Evolutionary conservation across 2,113 vertebrate genomes (phyloP).

Genomic region (Trogon melanurus): DNA sequence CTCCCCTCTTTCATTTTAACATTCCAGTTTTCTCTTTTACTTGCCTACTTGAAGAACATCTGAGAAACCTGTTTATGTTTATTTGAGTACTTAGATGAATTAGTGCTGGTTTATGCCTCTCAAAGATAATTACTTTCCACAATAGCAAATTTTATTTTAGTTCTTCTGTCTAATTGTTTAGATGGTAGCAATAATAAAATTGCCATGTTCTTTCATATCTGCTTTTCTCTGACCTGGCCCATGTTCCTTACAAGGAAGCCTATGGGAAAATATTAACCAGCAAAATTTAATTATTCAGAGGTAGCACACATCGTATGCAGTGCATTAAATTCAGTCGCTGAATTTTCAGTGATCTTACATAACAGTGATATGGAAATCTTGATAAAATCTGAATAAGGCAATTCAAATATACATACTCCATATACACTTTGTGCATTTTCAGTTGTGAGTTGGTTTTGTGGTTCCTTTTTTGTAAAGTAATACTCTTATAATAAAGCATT

Average conservation of each 20-base stretch:
- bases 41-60: background rate
- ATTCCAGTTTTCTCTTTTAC: background rate
- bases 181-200: background rate
- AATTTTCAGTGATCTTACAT: background rate
- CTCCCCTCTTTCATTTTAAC: background rate
- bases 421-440: background rate
- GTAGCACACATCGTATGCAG: background rate
- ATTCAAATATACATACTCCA: background rate
- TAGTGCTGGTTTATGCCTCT: background rate
- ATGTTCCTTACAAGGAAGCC: background rate
- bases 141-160: background rate
- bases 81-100: background rate
- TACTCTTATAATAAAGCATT: background rate
- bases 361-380: slow-evolving; percentile 9
- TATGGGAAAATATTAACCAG: background rate
- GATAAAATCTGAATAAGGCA: background rate
- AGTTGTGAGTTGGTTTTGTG: slow-evolving; percentile 17
- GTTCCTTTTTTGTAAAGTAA: slow-evolving; percentile 9
- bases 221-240: background rate
- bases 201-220: background rate
- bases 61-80: background rate
- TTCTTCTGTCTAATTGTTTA: background rate
- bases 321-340: background rate
- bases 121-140: background rate
- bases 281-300: background rate